These are phyloP conservation scores for Oreochromis aureus DNA, from an alignment of 2,113 vertebrate species.

Conservation along the genomic window DNA sequence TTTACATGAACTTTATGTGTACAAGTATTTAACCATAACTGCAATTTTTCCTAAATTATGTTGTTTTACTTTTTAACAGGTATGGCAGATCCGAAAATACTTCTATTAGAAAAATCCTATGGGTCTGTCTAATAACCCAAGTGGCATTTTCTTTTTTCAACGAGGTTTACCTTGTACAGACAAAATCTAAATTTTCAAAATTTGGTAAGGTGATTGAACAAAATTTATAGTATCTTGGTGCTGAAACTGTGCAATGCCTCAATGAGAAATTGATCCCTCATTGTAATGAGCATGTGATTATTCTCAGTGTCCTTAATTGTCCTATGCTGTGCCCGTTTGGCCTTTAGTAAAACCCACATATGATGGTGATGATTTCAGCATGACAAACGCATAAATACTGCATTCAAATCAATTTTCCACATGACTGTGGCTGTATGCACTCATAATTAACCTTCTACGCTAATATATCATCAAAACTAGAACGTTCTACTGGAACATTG, in stretches of 20 bases:
- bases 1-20: background rate
- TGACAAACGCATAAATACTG: background rate
- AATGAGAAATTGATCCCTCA: background rate
- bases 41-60: background rate
- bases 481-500: background rate
- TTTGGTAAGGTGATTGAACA: background rate
- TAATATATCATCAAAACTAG: background rate
- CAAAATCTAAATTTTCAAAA: background rate
- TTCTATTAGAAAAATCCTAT: background rate
- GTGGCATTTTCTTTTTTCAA: too few species aligned
- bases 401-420: slow-evolving; percentile 12
- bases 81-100: background rate
- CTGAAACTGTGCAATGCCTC: background rate
- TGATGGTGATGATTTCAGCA: background rate
- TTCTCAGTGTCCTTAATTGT: background rate
- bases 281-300: background rate
- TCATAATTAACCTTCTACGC: background rate
- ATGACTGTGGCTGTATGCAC: background rate
- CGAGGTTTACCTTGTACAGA: background rate
- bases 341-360: background rate
- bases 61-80: background rate
- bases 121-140: background rate
- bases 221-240: background rate
- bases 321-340: background rate
- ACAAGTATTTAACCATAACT: background rate